Base-by-base conservation (phyloP, 2,888 invertebrate species). In the Barypeithes pellucidus region DNA sequence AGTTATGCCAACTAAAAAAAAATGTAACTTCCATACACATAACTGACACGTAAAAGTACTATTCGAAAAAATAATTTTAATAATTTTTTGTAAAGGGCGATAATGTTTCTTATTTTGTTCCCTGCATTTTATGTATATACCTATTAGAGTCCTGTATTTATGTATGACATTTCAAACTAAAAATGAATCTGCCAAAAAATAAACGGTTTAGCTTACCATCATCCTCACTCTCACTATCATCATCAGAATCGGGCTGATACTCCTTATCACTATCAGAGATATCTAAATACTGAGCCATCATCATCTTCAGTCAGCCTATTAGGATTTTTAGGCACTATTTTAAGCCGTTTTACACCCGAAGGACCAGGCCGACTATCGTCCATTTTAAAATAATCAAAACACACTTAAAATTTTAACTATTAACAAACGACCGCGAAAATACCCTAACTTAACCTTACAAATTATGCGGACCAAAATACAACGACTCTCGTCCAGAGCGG, bases 361-460 rank as follows among this genome's bases (percentile, higher is more conserved):
- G 43, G 43, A 43, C 43, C 43, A 43, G 43, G 43, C 43, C 14
- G 43, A 43, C 14, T 43, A n/a, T 43, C 43, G n/a, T 43, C 43
- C 43, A 43, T 43, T 43, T 43, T 43, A 43, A 4, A 43, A 43
- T n/a, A n/a, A n/a, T 43, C 14, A 43, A 43, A 43, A 43, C 5
- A 43, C 43, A 11, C 43, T n/a, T n/a, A 43, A 43, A 43, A 43
- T 1, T n/a, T n/a, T n/a, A 43, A 43, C 43, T n/a, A 43, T n/a
- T 14, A n/a, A 43, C 1, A n/a, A 43, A 43, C 43, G 43, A n/a
- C 14, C 12, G 14, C 12, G 14, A 43, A n/a, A n/a, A 43, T 14
- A 43, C 43, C n/a, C 14, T 11, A n/a, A 11, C 14, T 43, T 43
- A 43, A n/a, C 43, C 43, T 43, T 43, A n/a, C 12, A 43, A 11